These are phyloP conservation scores for Gallirallus australis DNA, from an alignment of 2,797 vertebrate species.

Conservation along the genomic window DNA sequence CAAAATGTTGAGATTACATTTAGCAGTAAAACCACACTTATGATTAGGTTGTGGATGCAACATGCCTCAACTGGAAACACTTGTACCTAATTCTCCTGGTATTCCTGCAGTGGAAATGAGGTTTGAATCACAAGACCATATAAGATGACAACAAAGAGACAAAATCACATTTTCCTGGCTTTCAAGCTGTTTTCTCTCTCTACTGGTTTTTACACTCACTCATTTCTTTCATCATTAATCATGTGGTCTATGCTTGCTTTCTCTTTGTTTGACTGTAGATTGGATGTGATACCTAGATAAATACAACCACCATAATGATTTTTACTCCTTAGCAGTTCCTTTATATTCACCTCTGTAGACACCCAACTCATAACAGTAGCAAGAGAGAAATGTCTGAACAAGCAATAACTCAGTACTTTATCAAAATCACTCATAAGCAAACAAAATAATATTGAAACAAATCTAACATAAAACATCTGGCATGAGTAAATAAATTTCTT, in stretches of 20 bases:
- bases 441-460: not conserved
- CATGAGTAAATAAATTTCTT: not conserved
- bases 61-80: constrained; percentile 11
- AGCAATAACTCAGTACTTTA: not conserved
- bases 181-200: not conserved
- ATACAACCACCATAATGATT: not conserved
- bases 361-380: not conserved
- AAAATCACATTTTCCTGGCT: not conserved
- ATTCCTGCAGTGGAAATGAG: constrained; percentile 28
- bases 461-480: not conserved
- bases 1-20: not conserved
- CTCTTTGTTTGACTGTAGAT: not conserved
- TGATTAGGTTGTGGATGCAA: not conserved
- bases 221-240: not conserved
- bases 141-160: constrained; percentile 2
- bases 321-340: not conserved
- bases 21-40: constrained; percentile 6
- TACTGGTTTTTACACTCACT: not conserved
- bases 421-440: not conserved
- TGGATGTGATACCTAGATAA: not conserved
- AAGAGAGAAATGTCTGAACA: not conserved
- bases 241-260: not conserved
- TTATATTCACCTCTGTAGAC: not conserved
- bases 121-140: constrained; percentile 5
- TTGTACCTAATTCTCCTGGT: constrained; percentile 14